phyloP scores from a whole-genome alignment of 2,113 vertebrate species.

The Reinhardtius hippoglossoides region DNA sequence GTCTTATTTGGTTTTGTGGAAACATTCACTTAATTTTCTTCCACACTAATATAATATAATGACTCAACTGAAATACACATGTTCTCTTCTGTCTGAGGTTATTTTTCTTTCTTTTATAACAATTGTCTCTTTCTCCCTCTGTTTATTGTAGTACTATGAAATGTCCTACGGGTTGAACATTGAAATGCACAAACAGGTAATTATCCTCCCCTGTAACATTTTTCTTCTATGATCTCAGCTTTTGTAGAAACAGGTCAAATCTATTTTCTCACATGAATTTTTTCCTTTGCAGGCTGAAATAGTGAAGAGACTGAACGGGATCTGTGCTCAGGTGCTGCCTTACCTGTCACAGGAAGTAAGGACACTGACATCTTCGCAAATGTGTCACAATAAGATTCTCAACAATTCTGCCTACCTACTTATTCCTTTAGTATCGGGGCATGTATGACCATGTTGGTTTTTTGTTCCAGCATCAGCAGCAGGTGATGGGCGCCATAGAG shows the following conservation, averaged over 20 bases:
- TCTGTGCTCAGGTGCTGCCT: slow-evolving; percentile 97
- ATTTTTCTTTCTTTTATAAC: neutral
- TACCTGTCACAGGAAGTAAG: slow-evolving; percentile 97
- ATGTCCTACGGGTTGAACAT: slow-evolving; percentile 99
- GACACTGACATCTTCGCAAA: neutral
- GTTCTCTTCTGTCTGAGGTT: neutral
- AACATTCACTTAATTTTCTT: too few relatives aligned
- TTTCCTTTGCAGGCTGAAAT: slow-evolving; percentile 89
- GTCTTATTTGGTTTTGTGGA: too few relatives aligned
- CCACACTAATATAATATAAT: too few relatives aligned
- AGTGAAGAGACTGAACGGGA: slow-evolving; percentile 96
- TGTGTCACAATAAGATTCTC: neutral
- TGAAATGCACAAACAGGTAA: slow-evolving; percentile 99
- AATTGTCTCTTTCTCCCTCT: slow-evolving; percentile 6
- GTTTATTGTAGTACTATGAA: slow-evolving; percentile 89
- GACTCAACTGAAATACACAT: neutral
- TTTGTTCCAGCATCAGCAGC: slow-evolving; percentile 92
- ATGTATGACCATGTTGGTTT: slow-evolving; percentile 13
- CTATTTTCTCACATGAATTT: neutral
- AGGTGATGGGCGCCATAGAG: slow-evolving; percentile 97
- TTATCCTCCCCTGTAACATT: neutral
- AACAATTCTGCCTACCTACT: neutral
- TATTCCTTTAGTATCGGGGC: neutral
- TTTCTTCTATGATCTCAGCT: neutral
- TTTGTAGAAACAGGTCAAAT: neutral